Evolutionary conservation across 2,797 vertebrate species (phyloP), one percentile per base, ranked within the genome.

Genomic region (Dendrocincla fuliginosa): DNA sequence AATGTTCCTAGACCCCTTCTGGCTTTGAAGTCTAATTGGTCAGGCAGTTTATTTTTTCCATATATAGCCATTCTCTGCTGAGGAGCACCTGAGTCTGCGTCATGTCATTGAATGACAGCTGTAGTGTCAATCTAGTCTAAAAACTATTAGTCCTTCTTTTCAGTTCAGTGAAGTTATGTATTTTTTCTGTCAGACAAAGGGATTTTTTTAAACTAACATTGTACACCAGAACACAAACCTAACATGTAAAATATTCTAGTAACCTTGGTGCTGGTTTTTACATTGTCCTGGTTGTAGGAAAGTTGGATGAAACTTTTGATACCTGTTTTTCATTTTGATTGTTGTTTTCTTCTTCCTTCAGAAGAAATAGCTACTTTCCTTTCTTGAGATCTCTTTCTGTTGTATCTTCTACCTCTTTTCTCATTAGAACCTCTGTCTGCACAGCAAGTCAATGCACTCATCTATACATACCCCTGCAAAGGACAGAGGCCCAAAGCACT

Each of bases 321-420:
- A 10, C 0, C 0, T 16, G 5, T 3, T 11, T 56, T 67, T 39
- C 32, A 6, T 49, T 74, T 79, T 56, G 33, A 39, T 24, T 39
- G 24, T 16, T 63, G 2, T 10, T 37, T 24, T 7, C 15, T 74
- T 78, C 83, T 56, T 70, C 32, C 27, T 42, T 52, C 77, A 68
- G 64, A 79, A 63, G 56, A 76, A 46, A 65, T 37, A 78, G 13
- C 67, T 78, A 6, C 35, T 35, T 82, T 85, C 15, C 12, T 20
- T 16, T 50, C 41, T 77, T 49, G 22, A 32, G 32, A n/a, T n/a
- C 27, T 53, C 7, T 81, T 78, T 20, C 25, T 71, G 13, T 32
- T 61, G 2, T 55, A 19, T 78, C 42, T 80, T 78, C 68, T 47
- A 11, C 46, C 42, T 83, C 17, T 39, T 57, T 78, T 70, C 44